Evolutionary conservation across 2,888 invertebrate genomes (phyloP).

Genomic region (Dynastes grantii): DNA sequence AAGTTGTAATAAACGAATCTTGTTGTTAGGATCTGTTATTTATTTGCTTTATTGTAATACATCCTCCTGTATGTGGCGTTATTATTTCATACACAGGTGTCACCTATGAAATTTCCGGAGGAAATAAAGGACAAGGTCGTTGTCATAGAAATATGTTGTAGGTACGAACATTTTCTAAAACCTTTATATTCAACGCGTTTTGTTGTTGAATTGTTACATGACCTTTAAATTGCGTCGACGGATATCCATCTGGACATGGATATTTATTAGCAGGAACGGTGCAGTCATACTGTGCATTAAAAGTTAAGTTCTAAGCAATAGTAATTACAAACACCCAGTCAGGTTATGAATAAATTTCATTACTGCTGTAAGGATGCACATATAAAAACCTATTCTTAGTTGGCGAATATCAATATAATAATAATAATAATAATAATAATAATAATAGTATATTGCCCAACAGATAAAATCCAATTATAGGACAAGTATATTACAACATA

Average conservation of each 20-base stretch:
- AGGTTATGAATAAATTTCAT: no score
- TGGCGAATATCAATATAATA: no score
- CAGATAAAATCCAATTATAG: no score
- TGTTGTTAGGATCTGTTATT: neutral
- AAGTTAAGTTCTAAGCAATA: neutral
- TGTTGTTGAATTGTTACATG: neutral
- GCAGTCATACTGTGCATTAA: neutral
- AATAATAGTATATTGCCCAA: no score
- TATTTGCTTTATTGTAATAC: neutral
- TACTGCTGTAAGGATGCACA: no score
- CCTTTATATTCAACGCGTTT: neutral
- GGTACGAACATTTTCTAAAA: neutral
- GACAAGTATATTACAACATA: no score
- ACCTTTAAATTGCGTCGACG: neutral
- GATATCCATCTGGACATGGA: neutral
- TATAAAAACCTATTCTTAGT: no score
- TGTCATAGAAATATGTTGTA: neutral
- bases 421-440: no score
- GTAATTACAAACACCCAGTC: neutral
- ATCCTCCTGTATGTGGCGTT: neutral
- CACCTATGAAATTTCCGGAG: conserved; percentile 15
- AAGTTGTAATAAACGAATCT: neutral
- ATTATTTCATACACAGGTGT: neutral
- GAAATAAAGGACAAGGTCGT: conserved; percentile 23
- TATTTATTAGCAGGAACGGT: neutral